Base-by-base conservation (phyloP, 2,888 invertebrate genomes). In the Elmis aenea region DNA sequence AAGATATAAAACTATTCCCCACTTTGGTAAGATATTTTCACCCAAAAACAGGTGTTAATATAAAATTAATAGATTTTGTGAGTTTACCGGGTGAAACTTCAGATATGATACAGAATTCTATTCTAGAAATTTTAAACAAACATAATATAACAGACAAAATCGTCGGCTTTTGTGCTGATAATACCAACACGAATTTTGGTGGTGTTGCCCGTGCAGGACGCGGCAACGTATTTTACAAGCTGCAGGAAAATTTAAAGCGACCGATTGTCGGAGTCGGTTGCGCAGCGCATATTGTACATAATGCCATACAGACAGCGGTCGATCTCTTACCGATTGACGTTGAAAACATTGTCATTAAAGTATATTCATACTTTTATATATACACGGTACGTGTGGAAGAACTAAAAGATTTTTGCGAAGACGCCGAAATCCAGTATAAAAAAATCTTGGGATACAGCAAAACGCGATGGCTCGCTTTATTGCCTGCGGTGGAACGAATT, bases 281-380 rank as follows among this genome's bases (percentile, higher is more conserved):
- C 49, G 52, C 43, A 26, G 62, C 57, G 13, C 60, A 63, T 44
- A 59, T 63, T 28, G 33, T 55, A 8, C 54, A 61, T 34, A 62
- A 60, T 45, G 33, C 53, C 11, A 37, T 61, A 8, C 52, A 59
- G 46, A 51, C 45, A 18, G 57, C 57, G 28, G 50, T 51, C 16
- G 60, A 60, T 44, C 34, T 37, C 22, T 33, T 64, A 16, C 54
- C 59, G 9, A 32, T 62, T 33, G 60, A 61, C 33, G 36, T 60
- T 27, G 55, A 63, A 46, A 36, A 26, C 27, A 47, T 62, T 21
- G 42, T 61, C 33, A 32, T 42, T 8, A 62, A 64, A 46, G 53
- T 63, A 26, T 62, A 57, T 45, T 47, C 45, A 16, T 49, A 59
- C 51, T 63, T 65, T 40, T 45, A 54, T 31, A 59, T 54, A 29